These are phyloP conservation scores for Diploptera punctata DNA, from an alignment of 2,888 invertebrate species.

Conservation along the genomic window DNA sequence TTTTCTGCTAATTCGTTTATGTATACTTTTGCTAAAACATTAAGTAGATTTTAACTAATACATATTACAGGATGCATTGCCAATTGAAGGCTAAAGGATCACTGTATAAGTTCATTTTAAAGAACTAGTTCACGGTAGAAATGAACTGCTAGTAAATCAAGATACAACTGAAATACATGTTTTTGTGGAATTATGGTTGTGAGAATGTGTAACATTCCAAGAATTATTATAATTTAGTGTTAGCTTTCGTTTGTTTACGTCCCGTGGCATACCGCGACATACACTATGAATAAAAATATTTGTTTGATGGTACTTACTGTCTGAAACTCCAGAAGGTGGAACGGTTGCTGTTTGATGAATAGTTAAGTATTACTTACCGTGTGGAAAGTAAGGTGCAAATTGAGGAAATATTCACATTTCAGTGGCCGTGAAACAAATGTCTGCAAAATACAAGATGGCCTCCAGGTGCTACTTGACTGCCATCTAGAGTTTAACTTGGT, in stretches of 20 bases:
- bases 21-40: no score
- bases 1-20: no score
- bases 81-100: no score
- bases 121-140: no score
- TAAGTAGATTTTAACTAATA: no score
- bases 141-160: no score
- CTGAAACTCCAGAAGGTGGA: background rate
- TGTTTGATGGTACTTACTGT: background rate
- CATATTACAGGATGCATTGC: no score
- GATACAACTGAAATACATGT: no score
- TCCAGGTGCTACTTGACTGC: background rate
- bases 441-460: conserved; percentile 26
- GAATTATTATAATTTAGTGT: no score
- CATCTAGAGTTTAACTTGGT: background rate
- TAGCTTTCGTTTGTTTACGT: conserved; percentile 14
- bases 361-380: background rate
- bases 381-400: background rate
- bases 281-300: background rate
- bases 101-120: no score
- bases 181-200: no score
- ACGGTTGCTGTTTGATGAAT: background rate
- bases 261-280: background rate
- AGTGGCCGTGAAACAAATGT: conserved; percentile 8
- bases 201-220: no score
- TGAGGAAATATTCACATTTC: conserved; percentile 16